Conservation (phyloP, 2,888 invertebrate genomes). For the Leptopilina myrica region DNA sequence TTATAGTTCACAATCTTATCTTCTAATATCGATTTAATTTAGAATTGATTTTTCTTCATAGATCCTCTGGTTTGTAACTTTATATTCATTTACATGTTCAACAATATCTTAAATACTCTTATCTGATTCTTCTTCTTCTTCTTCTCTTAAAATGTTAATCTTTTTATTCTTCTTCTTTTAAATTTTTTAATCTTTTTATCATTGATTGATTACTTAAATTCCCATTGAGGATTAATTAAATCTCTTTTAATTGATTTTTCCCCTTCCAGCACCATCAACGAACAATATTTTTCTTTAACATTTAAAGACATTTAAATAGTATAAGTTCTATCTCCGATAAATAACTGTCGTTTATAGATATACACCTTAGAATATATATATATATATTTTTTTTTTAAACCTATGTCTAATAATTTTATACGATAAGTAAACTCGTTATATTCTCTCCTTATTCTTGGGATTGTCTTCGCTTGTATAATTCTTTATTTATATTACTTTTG, state of each 20-base stretch:
- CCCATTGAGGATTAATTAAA: too few species aligned
- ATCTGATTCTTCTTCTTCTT: background rate
- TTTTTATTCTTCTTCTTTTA: background rate
- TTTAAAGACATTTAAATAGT: conserved; percentile 2
- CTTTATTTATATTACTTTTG: background rate
- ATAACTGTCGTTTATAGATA: background rate
- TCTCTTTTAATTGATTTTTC: too few species aligned
- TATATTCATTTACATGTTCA: background rate
- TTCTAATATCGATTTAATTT: conserved; percentile 24
- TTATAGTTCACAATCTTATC: background rate
- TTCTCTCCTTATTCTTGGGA: conserved; percentile 47
- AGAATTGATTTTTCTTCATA: conserved; percentile 3
- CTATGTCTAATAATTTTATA: conserved; percentile 42
- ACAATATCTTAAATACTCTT: conserved; percentile 22
- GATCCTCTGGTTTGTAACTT: background rate
- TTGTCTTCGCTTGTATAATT: conserved; percentile 52
- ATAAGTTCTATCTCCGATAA: conserved; percentile 9
- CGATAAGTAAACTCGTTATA: conserved; percentile 47
- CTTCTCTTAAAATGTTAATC: background rate
- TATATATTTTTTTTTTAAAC: background rate
- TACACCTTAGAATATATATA: too few species aligned
- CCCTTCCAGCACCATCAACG: background rate
- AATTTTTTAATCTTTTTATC: too few species aligned
- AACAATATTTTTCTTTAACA: background rate
- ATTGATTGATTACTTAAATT: too few species aligned